These are phyloP conservation scores for Limanda limanda DNA, from an alignment of 2,113 vertebrate species.

Conservation along the genomic window DNA sequence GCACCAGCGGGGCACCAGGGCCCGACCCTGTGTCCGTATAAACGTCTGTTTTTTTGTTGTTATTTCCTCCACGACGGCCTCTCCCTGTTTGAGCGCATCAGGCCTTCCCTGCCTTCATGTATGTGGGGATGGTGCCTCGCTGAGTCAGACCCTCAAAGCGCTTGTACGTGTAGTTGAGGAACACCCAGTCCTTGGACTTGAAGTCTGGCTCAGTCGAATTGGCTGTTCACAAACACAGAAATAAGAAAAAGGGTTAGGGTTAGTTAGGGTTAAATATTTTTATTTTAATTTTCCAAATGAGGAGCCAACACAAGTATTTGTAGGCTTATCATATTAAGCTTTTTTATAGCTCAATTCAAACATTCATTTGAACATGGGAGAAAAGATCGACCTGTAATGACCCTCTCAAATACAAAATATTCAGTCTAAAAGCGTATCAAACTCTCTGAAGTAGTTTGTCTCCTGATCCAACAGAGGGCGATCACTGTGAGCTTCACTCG, in stretches of 20 bases:
- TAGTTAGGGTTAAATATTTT: too few relatives aligned
- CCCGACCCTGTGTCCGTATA: conserved; percentile 77
- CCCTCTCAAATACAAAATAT: too few relatives aligned
- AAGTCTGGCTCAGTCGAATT: conserved; percentile 95
- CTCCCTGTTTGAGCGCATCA: conserved; percentile 75
- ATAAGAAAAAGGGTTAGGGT: not conserved
- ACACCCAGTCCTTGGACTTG: conserved; percentile 99
- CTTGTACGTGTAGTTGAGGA: conserved; percentile 99
- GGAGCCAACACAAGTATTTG: not conserved
- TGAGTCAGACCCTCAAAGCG: conserved; percentile 97
- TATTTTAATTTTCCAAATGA: not conserved
- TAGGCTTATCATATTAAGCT: not conserved
- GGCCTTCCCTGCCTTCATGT: conserved; percentile 95
- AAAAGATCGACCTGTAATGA: too few relatives aligned
- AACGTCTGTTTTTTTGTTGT: conserved; percentile 34
- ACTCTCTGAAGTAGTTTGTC: too few relatives aligned
- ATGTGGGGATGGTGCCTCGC: conserved; percentile 94
- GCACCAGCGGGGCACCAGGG: conserved; percentile 66
- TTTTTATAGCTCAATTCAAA: too few relatives aligned
- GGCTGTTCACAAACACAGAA: conserved; percentile 81
- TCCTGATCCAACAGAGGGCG: too few relatives aligned
- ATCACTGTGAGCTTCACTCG: too few relatives aligned
- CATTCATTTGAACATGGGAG: too few relatives aligned
- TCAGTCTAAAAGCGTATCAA: too few relatives aligned
- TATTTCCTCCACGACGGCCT: not conserved